Evolutionary conservation across 2,113 vertebrate species (phyloP), one percentile per base, ranked within the genome.

Genomic region (Catharus fuscescens): DNA sequence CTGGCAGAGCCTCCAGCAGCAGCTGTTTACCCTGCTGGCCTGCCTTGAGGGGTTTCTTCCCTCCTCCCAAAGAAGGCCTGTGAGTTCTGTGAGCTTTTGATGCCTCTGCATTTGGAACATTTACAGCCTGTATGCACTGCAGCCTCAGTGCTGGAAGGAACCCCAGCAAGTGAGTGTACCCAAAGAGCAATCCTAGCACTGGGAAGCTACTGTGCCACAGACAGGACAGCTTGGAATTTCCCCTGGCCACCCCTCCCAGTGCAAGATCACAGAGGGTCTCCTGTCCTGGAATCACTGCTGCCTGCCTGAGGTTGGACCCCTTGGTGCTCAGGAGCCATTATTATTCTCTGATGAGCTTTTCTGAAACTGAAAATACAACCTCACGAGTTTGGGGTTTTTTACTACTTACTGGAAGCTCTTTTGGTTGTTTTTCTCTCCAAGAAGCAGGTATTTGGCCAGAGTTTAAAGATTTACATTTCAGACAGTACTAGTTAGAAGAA

Each of bases 261-360:
- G 34, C 1, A 2, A 12, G 16, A 5, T 65, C 60, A 4, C 0
- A 2, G 60, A 73, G 45, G 24, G 13, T 32, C 52, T 34, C 29
- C n/a, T 1, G 3, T 21, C 65, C 70, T 31, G 18, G 25, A 54
- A 24, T 14, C 0, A 0, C 48, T 71, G 31, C 61, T 42, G 8
- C 23, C 40, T 32, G 40, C 45, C 36, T 0, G 0, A n/a, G 59
- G 23, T 38, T 52, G 18, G 47, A 38, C 18, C 10, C 12, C 54
- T 36, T 29, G 16, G 3, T 12, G 6, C 9, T 70, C 14, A 64
- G 76, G 17, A n/a, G 12, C 17, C 9, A 1, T 59, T 53, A 5
- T 23, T 70, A 2, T 10, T 36, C 56, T 57, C 20, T 71, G 14
- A 29, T 74, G 45, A 45, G 47, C 23, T 57, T 54, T 15, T 67